Conservation (phyloP, 2,797 vertebrate species). For the Acrossocheilus wenchowensis region DNA sequence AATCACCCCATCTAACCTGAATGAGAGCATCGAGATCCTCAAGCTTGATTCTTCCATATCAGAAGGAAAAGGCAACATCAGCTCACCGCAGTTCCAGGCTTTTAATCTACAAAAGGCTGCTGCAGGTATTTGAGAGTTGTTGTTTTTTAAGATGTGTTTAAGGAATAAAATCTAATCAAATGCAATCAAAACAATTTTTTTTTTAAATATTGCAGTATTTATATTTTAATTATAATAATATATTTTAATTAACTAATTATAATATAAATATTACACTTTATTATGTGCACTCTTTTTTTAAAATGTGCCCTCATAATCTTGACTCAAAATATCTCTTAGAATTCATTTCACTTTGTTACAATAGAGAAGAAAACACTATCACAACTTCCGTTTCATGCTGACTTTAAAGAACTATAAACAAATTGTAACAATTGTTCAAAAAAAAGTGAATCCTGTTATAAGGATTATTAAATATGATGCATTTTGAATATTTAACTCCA, state of each 20-base stretch:
- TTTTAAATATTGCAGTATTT: not conserved
- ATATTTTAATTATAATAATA: not conserved
- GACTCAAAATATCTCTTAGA: not conserved
- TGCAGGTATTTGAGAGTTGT: constrained; percentile 80
- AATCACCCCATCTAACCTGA: constrained; percentile 90
- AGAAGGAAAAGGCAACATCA: constrained; percentile 84
- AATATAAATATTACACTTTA: not conserved
- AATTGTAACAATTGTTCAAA: not conserved
- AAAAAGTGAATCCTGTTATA: not conserved
- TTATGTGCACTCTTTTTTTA: too few species aligned
- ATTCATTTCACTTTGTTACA: not conserved
- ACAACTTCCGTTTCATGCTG: not conserved
- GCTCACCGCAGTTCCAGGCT: constrained; percentile 90
- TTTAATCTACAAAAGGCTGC: constrained; percentile 90
- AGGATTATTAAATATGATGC: not conserved
- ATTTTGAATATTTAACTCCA: not conserved
- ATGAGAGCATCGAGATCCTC: constrained; percentile 94
- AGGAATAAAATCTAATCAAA: not conserved
- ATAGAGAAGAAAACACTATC: not conserved
- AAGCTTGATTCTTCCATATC: constrained; percentile 90
- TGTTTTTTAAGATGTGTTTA: not conserved
- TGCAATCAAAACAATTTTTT: not conserved
- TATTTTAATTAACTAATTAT: not conserved
- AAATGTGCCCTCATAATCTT: not conserved
- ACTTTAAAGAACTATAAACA: not conserved